phyloP scores from a whole-genome alignment of 1,140 invertebrate species.

The Heliconius himera region DNA sequence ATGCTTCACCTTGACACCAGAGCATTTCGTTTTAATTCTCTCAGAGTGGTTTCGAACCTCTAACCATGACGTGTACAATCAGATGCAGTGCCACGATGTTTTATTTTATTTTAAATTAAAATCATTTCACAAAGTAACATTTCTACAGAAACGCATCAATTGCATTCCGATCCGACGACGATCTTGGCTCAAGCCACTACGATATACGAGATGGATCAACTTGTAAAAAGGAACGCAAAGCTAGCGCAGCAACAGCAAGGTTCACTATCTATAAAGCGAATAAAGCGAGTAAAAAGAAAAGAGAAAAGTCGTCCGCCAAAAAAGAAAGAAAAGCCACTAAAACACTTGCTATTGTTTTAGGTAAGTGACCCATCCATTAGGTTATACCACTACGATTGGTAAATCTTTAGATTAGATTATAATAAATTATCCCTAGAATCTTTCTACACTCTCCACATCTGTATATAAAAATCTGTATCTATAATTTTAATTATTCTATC shows the following conservation, averaged over 20 bases:
- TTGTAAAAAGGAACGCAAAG: constrained; percentile 87
- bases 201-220: constrained; percentile 67
- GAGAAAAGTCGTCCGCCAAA: constrained; percentile 96
- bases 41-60: too few relatives aligned
- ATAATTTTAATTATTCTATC: too few relatives aligned
- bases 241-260: constrained; percentile 84
- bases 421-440: neutral
- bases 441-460: neutral
- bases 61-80: too few relatives aligned
- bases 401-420: too few relatives aligned
- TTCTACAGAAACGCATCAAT: constrained; percentile 77
- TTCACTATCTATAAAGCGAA: constrained; percentile 96
- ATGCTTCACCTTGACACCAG: too few relatives aligned
- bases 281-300: constrained; percentile 96
- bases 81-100: too few relatives aligned
- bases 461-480: neutral
- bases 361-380: constrained; percentile 84
- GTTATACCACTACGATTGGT: neutral
- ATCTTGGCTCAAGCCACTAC: constrained; percentile 62
- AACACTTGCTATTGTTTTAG: constrained; percentile 98
- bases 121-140: neutral
- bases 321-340: constrained; percentile 99
- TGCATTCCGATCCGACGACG: constrained; percentile 78
- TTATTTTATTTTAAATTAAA: neutral
- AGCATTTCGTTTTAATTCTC: too few relatives aligned